These are phyloP conservation scores for Phoxinus dragarum DNA, from an alignment of 2,797 vertebrate species.

Conservation along the genomic window DNA sequence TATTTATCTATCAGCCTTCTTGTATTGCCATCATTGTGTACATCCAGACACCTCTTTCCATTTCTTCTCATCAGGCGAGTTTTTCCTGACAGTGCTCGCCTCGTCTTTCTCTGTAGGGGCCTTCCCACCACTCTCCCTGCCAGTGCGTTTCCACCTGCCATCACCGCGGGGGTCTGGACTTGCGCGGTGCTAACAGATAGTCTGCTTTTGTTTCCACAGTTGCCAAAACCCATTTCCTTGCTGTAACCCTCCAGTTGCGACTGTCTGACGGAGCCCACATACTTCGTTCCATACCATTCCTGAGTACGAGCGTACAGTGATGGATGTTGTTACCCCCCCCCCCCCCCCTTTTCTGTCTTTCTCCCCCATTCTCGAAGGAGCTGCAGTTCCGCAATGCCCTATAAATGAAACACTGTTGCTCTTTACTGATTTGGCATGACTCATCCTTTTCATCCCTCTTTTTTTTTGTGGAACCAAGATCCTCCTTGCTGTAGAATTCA, in stretches of 20 bases:
- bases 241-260: constrained; percentile 55
- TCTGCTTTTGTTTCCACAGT: constrained; percentile 59
- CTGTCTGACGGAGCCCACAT: constrained; percentile 47
- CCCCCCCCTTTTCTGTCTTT: background rate
- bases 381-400: constrained; percentile 26
- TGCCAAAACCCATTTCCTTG: constrained; percentile 62
- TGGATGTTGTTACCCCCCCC: background rate
- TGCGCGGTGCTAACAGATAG: constrained; percentile 58
- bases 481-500: background rate
- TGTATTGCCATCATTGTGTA: background rate
- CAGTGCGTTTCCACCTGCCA: constrained; percentile 47
- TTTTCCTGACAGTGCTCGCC: constrained; percentile 19
- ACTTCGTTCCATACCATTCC: constrained; percentile 35
- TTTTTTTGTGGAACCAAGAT: background rate
- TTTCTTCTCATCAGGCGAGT: constrained; percentile 13
- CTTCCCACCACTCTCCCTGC: constrained; percentile 41
- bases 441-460: constrained; percentile 27
- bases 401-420: constrained; percentile 37
- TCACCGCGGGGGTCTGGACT: constrained; percentile 60
- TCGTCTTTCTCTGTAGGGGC: constrained; percentile 40
- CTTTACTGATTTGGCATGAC: constrained; percentile 39
- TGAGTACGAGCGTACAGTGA: constrained; percentile 15
- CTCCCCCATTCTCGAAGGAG: background rate
- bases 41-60: constrained; percentile 15
- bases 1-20: constrained; percentile 24